These are phyloP conservation scores for Gallinago jamesoni DNA, from an alignment of 2,113 vertebrate species.

Conservation along the genomic window DNA sequence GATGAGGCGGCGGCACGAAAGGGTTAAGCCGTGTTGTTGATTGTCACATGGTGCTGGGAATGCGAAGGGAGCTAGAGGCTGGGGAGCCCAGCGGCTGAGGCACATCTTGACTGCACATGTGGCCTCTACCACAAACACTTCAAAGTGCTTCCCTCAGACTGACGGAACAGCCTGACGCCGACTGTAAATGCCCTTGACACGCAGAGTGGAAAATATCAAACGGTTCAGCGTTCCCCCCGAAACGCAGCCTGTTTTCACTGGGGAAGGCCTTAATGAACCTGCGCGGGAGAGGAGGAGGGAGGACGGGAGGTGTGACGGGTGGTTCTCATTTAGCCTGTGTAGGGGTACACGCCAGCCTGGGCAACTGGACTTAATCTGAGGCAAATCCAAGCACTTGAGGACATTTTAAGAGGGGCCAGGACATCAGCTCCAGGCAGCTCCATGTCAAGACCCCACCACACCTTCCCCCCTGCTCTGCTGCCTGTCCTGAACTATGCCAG, in stretches of 20 bases:
- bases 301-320: conserved; percentile 42
- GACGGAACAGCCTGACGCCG: conserved; percentile 94
- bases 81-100: conserved; percentile 50
- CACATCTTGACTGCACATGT: conserved; percentile 99
- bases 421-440: conserved; percentile 26
- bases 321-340: conserved; percentile 74
- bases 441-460: conserved; percentile 18
- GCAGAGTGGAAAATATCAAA: conserved; percentile 97
- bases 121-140: conserved; percentile 92
- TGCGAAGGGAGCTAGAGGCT: conserved; percentile 71
- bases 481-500: background rate
- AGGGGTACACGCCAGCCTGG: background rate
- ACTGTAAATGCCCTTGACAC: conserved; percentile 97
- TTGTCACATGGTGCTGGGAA: conserved; percentile 94
- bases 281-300: conserved; percentile 20
- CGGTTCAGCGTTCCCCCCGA: conserved; percentile 71
- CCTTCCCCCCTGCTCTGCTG: background rate
- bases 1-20: conserved; percentile 26
- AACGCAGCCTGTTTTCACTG: conserved; percentile 61
- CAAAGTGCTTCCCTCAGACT: conserved; percentile 96
- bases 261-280: conserved; percentile 77
- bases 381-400: conserved; percentile 27
- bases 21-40: conserved; percentile 87
- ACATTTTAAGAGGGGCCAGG: conserved; percentile 14
- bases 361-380: conserved; percentile 51